Evolutionary conservation across 2,888 invertebrate genomes (phyloP).

Genomic region (Morpho helenor): DNA sequence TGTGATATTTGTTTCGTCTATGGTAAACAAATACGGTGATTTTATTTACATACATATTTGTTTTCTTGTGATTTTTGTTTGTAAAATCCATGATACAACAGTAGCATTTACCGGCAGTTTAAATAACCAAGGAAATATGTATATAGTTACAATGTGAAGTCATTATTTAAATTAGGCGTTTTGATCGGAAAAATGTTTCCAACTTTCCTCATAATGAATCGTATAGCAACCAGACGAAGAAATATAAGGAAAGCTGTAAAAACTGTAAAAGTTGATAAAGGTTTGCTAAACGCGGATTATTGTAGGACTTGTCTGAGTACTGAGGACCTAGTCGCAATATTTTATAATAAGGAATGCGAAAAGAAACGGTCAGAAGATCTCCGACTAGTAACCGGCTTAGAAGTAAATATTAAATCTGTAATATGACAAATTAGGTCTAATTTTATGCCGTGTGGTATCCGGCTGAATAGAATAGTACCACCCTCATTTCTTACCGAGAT

Average conservation of each 20-base stretch:
- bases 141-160: too few relatives aligned
- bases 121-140: too few relatives aligned
- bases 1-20: too few relatives aligned
- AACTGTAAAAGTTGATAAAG: constrained; percentile 12
- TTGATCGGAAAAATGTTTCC: constrained; percentile 42
- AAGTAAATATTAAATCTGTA: constrained; percentile 29
- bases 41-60: too few relatives aligned
- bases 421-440: too few relatives aligned
- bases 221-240: constrained; percentile 34
- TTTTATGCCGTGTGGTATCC: too few relatives aligned
- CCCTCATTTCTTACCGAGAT: too few relatives aligned
- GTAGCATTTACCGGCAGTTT: too few relatives aligned
- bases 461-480: too few relatives aligned
- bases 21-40: too few relatives aligned
- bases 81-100: too few relatives aligned
- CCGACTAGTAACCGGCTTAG: constrained; percentile 47
- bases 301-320: constrained; percentile 55
- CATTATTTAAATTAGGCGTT: not conserved
- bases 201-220: constrained; percentile 41
- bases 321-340: constrained; percentile 45
- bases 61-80: too few relatives aligned
- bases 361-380: constrained; percentile 45
- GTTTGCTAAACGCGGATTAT: constrained; percentile 8
- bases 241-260: constrained; percentile 21
- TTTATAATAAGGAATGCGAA: constrained; percentile 39